phyloP scores from a whole-genome alignment of 2,797 vertebrate genomes.

The Tiaroga cobitis region DNA sequence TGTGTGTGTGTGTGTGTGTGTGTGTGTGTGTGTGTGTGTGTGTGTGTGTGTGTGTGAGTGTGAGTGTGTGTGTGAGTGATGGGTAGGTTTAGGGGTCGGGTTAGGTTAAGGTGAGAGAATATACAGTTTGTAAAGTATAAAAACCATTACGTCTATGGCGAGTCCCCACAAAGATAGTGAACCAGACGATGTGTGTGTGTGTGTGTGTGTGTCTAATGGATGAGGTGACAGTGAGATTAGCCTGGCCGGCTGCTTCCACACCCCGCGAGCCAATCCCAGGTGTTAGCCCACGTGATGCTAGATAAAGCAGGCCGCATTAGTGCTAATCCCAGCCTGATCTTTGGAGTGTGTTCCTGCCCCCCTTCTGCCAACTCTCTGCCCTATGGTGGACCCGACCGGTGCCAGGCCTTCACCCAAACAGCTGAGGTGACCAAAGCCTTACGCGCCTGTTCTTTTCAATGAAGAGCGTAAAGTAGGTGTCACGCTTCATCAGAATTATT shows the following conservation, averaged over 20 bases:
- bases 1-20: too few relatives aligned
- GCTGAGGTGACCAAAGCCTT: not conserved
- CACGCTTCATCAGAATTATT: constrained; percentile 27
- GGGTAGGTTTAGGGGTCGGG: too few relatives aligned
- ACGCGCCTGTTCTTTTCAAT: constrained; percentile 19
- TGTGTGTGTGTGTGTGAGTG: constrained; percentile 6
- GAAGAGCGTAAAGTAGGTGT: constrained; percentile 10
- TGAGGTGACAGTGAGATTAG: constrained; percentile 59
- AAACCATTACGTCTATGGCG: too few relatives aligned
- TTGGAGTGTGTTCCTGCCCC: constrained; percentile 75
- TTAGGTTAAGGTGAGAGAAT: too few relatives aligned
- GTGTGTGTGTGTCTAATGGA: constrained; percentile 44
- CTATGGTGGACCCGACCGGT: constrained; percentile 16
- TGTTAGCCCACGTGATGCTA: constrained; percentile 80
- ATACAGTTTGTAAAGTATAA: too few relatives aligned
- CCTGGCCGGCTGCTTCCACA: constrained; percentile 53
- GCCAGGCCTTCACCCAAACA: not conserved
- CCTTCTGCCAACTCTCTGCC: constrained; percentile 68
- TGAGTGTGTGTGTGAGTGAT: not conserved
- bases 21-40: too few relatives aligned
- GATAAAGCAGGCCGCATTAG: constrained; percentile 82
- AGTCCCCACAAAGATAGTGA: too few relatives aligned
- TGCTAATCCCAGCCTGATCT: constrained; percentile 82
- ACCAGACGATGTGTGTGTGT: not conserved
- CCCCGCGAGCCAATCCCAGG: constrained; percentile 74